These are phyloP conservation scores for Columba guinea DNA, from an alignment of 2,797 vertebrate species.

Conservation along the genomic window DNA sequence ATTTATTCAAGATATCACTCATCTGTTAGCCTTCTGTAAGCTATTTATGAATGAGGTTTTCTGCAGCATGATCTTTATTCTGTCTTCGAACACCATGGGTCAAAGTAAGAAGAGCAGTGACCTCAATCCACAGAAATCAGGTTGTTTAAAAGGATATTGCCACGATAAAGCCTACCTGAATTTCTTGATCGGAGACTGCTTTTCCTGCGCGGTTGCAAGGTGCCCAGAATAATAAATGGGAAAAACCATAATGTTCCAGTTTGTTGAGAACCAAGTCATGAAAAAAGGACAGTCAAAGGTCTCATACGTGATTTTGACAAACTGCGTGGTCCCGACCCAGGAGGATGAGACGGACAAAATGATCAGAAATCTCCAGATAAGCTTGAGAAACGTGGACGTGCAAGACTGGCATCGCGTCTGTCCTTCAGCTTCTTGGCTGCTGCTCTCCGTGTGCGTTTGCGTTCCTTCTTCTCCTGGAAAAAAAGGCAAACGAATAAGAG, in stretches of 20 bases:
- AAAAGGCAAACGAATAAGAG: not conserved
- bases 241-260: conserved; percentile 99
- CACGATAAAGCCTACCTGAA: conserved; percentile 83
- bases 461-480: conserved; percentile 89
- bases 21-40: not conserved
- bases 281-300: conserved; percentile 99
- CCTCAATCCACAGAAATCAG: not conserved
- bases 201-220: conserved; percentile 89
- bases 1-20: not conserved
- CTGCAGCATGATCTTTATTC: not conserved
- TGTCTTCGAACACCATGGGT: not conserved
- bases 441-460: conserved; percentile 86
- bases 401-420: conserved; percentile 87
- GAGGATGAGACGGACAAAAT: conserved; percentile 95
- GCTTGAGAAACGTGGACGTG: conserved; percentile 84
- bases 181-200: conserved; percentile 95
- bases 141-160: not conserved
- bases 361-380: conserved; percentile 92
- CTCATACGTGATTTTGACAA: conserved; percentile 96
- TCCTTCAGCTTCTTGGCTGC: conserved; percentile 83
- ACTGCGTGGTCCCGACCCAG: conserved; percentile 97
- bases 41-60: conserved; percentile 9
- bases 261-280: conserved; percentile 99
- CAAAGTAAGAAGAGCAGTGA: not conserved
- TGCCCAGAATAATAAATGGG: conserved; percentile 97